Evolutionary conservation across 2,113 vertebrate genomes (phyloP).

Genomic region (Prionailurus bengalensis): DNA sequence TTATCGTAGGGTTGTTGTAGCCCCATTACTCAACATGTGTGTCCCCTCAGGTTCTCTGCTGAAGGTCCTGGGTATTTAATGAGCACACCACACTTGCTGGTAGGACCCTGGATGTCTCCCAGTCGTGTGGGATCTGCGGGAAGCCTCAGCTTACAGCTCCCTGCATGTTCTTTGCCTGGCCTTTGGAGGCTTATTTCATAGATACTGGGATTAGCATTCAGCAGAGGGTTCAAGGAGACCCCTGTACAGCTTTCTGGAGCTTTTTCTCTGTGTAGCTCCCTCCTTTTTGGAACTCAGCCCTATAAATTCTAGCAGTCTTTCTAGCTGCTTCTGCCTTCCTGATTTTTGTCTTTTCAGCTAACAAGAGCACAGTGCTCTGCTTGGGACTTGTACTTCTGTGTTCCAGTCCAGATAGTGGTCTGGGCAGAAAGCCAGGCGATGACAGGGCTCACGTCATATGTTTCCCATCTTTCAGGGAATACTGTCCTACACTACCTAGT

Average conservation of each 20-base stretch:
- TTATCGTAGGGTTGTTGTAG: neutral
- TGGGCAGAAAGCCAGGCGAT: neutral
- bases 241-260: neutral
- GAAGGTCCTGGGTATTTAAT: neutral
- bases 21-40: neutral
- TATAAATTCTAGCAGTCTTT: neutral
- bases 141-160: neutral
- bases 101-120: neutral
- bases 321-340: neutral
- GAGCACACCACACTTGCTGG: neutral
- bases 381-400: neutral
- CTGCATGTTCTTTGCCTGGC: neutral
- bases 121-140: neutral
- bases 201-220: neutral
- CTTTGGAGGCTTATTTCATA: neutral
- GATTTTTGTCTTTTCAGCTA: neutral
- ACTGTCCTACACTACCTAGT: neutral
- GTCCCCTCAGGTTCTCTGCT: neutral
- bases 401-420: neutral
- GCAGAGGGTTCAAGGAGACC: too few relatives aligned
- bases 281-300: neutral
- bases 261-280: neutral
- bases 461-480: neutral
- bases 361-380: neutral
- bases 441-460: neutral